These are phyloP conservation scores for Vireo griseus DNA, from an alignment of 2,797 vertebrate genomes.

Conservation along the genomic window DNA sequence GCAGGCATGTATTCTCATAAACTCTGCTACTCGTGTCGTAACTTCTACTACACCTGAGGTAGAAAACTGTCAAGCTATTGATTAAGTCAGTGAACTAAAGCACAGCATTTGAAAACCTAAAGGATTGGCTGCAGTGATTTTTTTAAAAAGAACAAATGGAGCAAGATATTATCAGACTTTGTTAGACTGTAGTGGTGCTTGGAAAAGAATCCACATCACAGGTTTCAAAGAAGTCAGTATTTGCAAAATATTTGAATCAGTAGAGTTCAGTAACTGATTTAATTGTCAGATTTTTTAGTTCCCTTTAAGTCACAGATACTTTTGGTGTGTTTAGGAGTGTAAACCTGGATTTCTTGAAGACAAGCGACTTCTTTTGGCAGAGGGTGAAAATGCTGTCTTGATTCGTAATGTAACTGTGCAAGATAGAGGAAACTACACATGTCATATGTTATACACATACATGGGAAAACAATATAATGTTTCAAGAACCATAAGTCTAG, in stretches of 20 bases:
- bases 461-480: slow-evolving; percentile 64
- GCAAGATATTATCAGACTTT: background rate
- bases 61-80: background rate
- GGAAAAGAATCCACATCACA: background rate
- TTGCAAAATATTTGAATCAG: background rate
- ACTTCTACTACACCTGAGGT: background rate
- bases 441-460: slow-evolving; percentile 61
- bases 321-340: slow-evolving; percentile 73
- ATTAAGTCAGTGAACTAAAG: background rate
- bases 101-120: background rate
- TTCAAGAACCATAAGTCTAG: slow-evolving; percentile 67
- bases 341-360: slow-evolving; percentile 57
- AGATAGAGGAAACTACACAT: slow-evolving; percentile 77
- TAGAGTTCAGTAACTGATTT: background rate
- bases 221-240: background rate
- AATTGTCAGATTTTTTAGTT: background rate
- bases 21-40: background rate
- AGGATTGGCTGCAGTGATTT: background rate
- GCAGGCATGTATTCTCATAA: background rate
- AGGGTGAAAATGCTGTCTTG: slow-evolving; percentile 14
- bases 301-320: background rate
- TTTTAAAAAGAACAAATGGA: background rate
- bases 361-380: slow-evolving; percentile 20
- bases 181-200: background rate
- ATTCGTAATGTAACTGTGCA: slow-evolving; percentile 31